A percentile compares a stretch with the other conserved stretches of the same genome.
These are phyloP conservation scores for Trilocha varians DNA, from an alignment of 2,888 invertebrate species.

Conservation along the genomic window DNA sequence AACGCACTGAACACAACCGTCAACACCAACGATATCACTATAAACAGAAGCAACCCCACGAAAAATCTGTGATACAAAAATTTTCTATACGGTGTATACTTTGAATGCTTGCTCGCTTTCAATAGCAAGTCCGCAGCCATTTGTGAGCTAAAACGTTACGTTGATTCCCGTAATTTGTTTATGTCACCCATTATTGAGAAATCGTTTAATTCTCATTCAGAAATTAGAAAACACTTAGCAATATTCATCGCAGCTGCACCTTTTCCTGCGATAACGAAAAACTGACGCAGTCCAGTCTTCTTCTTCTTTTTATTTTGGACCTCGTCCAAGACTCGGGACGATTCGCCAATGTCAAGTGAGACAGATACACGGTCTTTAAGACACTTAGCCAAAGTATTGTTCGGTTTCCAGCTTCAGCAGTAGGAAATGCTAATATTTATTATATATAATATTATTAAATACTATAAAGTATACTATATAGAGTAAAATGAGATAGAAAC, in stretches of 20 bases:
- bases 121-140: slow-evolving; percentile 65
- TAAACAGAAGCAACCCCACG: slow-evolving; percentile 71
- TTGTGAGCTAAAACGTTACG: slow-evolving; percentile 55
- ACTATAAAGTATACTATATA: too few species aligned
- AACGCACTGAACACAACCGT: slow-evolving; percentile 64
- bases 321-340: too few species aligned
- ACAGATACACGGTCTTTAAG: too few species aligned
- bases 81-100: slow-evolving; percentile 64
- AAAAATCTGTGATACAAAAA: slow-evolving; percentile 75
- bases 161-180: slow-evolving; percentile 51
- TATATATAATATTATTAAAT: too few species aligned
- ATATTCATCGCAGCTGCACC: not conserved
- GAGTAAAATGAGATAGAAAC: too few species aligned
- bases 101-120: slow-evolving; percentile 61
- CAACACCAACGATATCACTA: slow-evolving; percentile 71
- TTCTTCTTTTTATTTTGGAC: too few species aligned
- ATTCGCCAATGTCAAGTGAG: too few species aligned
- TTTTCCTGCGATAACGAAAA: not conserved
- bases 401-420: too few species aligned
- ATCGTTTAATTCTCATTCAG: slow-evolving; percentile 57
- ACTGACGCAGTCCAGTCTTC: too few species aligned
- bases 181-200: slow-evolving; percentile 62
- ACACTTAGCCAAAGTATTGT: too few species aligned
- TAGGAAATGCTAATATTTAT: too few species aligned
- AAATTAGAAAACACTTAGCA: slow-evolving; percentile 24